Conservation (phyloP, 2,113 vertebrate species). For the Nesogale talazaci region DNA sequence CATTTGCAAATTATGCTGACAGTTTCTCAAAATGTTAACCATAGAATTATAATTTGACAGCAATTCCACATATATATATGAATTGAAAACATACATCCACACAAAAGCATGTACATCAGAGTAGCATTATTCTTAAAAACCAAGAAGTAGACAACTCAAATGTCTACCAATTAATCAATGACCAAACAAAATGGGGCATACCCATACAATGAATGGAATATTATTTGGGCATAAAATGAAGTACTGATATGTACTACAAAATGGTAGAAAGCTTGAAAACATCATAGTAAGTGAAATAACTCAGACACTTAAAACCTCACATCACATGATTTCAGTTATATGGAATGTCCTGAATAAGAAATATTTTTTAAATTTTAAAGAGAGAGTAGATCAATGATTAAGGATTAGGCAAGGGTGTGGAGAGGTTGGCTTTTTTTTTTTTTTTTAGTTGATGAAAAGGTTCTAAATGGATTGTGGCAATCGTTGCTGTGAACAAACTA, state of each 20-base stretch:
- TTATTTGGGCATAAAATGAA: neutral
- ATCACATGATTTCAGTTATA: neutral
- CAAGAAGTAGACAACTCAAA: neutral
- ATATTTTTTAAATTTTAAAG: neutral
- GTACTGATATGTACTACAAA: neutral
- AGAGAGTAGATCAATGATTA: neutral
- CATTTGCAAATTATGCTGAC: neutral
- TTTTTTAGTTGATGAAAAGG: neutral
- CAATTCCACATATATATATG: neutral
- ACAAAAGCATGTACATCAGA: neutral
- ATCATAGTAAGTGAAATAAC: neutral
- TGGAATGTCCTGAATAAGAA: neutral
- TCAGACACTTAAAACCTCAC: neutral
- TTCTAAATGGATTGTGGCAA: neutral
- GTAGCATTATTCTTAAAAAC: neutral
- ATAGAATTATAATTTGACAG: neutral
- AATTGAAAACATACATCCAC: neutral
- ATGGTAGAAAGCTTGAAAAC: neutral
- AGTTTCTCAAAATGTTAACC: neutral
- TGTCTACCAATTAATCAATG: neutral
- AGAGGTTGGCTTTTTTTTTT: neutral
- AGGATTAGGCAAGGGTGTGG: no score
- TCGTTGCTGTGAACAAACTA: neutral
- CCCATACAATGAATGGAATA: neutral
- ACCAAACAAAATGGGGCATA: neutral